These are phyloP conservation scores for Ochlodes sylvanus DNA, from an alignment of 2,888 invertebrate species.

Conservation along the genomic window DNA sequence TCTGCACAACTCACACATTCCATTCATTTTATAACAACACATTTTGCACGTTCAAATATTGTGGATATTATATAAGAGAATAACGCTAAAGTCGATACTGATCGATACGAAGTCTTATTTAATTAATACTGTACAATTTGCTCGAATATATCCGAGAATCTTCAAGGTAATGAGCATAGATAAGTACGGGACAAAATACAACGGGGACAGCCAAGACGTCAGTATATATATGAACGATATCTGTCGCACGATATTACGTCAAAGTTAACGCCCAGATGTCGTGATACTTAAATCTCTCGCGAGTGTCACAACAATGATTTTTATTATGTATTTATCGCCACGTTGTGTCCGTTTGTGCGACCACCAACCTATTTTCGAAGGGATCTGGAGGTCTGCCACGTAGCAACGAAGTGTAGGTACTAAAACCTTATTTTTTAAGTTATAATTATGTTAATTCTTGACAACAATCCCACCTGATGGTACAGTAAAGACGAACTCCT, in stretches of 20 bases:
- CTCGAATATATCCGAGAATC: constrained; percentile 68
- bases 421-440: neutral
- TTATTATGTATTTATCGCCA: constrained; percentile 49
- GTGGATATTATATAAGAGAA: constrained; percentile 37
- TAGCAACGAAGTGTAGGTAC: neutral
- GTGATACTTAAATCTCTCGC: constrained; percentile 72
- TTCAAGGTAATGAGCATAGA: constrained; percentile 82
- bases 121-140: constrained; percentile 59
- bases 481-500: no score
- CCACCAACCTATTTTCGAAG: constrained; percentile 21
- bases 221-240: constrained; percentile 81
- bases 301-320: constrained; percentile 70
- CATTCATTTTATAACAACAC: constrained; percentile 79
- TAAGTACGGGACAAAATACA: constrained; percentile 81
- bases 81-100: constrained; percentile 39
- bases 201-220: constrained; percentile 68
- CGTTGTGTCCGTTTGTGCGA: constrained; percentile 11
- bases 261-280: constrained; percentile 80
- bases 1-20: constrained; percentile 79
- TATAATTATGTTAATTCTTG: no score
- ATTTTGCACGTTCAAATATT: constrained; percentile 56
- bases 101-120: constrained; percentile 45
- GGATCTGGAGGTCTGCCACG: neutral
- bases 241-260: constrained; percentile 80
- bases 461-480: no score